Evolutionary conservation across 2,113 vertebrate species (phyloP).

Genomic region (Alethe castanea): DNA sequence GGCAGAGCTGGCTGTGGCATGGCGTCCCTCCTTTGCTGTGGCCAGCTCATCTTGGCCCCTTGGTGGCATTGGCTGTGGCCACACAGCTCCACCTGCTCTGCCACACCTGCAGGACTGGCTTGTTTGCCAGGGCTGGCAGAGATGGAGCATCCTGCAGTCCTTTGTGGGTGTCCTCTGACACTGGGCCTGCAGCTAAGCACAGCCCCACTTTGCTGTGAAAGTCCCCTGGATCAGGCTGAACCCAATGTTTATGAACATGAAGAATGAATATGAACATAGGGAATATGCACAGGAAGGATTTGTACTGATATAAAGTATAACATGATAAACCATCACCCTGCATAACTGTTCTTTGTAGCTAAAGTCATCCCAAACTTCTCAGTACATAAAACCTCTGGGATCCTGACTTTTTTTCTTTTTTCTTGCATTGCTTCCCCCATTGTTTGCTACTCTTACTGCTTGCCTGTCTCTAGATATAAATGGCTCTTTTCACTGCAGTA

Average conservation of each 20-base stretch:
- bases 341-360: neutral
- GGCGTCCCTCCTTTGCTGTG: neutral
- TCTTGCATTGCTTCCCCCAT: neutral
- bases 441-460: neutral
- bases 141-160: neutral
- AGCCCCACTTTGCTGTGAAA: neutral
- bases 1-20: neutral
- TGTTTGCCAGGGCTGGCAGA: neutral
- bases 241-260: neutral
- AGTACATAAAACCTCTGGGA: neutral
- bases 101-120: neutral
- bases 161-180: rapidly evolving
- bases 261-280: neutral
- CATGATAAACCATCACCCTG: rapidly evolving
- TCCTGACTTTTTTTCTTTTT: neutral
- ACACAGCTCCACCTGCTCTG: neutral
- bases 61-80: neutral
- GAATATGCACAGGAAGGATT: neutral
- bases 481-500: neutral
- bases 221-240: neutral
- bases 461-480: neutral
- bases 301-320: neutral
- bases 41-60: neutral
- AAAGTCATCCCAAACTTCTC: neutral
- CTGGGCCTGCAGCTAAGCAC: rapidly evolving